Evolutionary conservation across 2,113 vertebrate species (phyloP), one percentile per base, ranked within the genome.

Genomic region (Albula goreensis): DNA sequence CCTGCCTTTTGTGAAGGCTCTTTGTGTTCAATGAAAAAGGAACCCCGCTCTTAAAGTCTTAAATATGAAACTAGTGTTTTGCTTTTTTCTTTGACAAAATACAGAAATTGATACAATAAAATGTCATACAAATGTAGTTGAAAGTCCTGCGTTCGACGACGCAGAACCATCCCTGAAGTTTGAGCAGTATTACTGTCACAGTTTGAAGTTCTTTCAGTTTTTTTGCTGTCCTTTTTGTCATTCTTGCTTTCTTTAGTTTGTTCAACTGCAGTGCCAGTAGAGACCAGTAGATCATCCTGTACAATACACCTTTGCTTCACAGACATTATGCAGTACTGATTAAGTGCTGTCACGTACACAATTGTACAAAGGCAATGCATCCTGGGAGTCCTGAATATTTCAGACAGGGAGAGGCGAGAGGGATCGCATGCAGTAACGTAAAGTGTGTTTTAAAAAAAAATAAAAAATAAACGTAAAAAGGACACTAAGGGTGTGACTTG

Each of bases 61-160:
- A 97, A 96, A 96, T 98, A 98, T 96, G 97, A 98, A 98, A 98
- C 97, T 98, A 98, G 97, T 97, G 97, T 97, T 98, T 93, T 97
- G 95, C 93, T 96, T 97, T 97, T 94, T 96, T 96, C 96, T 96
- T 96, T 96, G 70, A 74, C 96, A 98, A 97, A 97, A 97, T 96
- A 98, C 97, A 98, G 97, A 97, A 97, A 96, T 95, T 91, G 93
- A 96, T 97, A 97, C 96, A 97, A 97, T 97, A 97, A 96, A 96
- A 96, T 94, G 97, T 97, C 95, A 93, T 97, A 96, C 94, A 96
- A 96, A 97, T 96, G 94, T 94, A 94, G 94, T 95, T 96, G 96
- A 97, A 95, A 95, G 95, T 94, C 93, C 95, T 94, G 95, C 95
- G 94, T 94, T 92, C 91, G 93, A 94, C 92, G 91, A 94, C 94